phyloP scores from a whole-genome alignment of 2,888 invertebrate species.

The Volucella zonaria region DNA sequence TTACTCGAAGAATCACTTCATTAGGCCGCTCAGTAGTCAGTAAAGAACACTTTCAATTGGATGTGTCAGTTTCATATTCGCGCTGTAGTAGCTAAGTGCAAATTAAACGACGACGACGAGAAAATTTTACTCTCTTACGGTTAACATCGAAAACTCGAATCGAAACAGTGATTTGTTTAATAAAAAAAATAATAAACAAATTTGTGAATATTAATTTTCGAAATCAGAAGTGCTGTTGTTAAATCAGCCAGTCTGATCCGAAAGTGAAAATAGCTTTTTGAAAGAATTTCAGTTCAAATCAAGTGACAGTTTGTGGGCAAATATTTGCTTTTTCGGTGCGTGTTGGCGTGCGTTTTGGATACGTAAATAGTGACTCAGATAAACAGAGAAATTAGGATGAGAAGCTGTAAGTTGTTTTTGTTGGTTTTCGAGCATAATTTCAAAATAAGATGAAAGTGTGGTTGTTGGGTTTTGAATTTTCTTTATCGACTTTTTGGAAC shows the following conservation, averaged over 20 bases:
- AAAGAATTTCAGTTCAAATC: background rate
- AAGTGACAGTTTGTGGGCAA: background rate
- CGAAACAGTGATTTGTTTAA: too few species aligned
- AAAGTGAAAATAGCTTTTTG: background rate
- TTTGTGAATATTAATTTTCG: background rate
- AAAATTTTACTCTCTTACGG: too few species aligned
- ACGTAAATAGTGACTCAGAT: background rate
- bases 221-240: background rate
- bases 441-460: too few species aligned
- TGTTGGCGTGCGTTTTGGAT: constrained; percentile 30
- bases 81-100: constrained; percentile 42
- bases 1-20: constrained; percentile 64
- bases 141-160: too few species aligned
- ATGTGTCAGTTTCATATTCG: constrained; percentile 58
- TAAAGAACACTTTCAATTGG: constrained; percentile 73
- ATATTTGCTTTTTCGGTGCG: background rate
- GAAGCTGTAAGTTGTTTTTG: constrained; percentile 2
- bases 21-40: constrained; percentile 67
- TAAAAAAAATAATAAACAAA: too few species aligned
- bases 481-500: too few species aligned
- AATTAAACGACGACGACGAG: constrained; percentile 19
- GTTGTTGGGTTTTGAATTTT: too few species aligned
- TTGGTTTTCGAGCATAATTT: background rate
- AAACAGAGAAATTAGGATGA: constrained; percentile 19
- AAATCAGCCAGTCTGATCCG: background rate